Evolutionary conservation across 1,140 invertebrate genomes (phyloP), one percentile per base, ranked within the genome.

Genomic region (Ganaspis sp.): DNA sequence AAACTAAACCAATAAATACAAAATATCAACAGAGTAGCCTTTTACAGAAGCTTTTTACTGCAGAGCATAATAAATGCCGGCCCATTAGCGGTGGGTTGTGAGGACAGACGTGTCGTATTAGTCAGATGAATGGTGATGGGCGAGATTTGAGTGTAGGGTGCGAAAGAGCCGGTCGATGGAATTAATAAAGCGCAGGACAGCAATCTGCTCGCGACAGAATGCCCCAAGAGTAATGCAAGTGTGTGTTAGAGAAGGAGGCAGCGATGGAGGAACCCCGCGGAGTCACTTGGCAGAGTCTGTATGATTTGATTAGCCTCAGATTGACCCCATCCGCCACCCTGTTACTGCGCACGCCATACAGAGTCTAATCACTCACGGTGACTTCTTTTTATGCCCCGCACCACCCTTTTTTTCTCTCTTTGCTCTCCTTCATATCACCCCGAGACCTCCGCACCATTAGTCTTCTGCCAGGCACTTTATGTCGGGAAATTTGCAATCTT

Each of bases 241-340:
- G 58, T 69, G 73, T 58, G 49, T 15, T 49, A 75, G 70, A 75
- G 75, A 29, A 64, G 70, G 34, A 45, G 76, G 69, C 73, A 73
- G 49, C 53, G 23, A 45, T 53, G 21, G 76, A 72, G n/a, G n/a
- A 84, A 81, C 85, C 86, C 86, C 85, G 85, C 80, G 84, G 86
- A 81, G 86, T 73, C 73, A 80, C 74, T 76, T 75, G 74, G 76
- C 78, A 77, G 79, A 83, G 79, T 79, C 85, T 85, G 86, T 87
- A 90, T 91, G 89, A 91, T 91, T 91, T 90, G 90, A 91, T 91
- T 91, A 91, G 90, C 90, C 90, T 90, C 90, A 91, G 90, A 91
- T 91, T 91, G 90, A 91, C 90, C 90, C 89, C 86, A 85, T 81
- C 79, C 72, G 81, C 70, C 78, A 83, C 73, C 72, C 82, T 78